phyloP scores from a whole-genome alignment of 2,888 invertebrate genomes.

The Tethea ocularis region DNA sequence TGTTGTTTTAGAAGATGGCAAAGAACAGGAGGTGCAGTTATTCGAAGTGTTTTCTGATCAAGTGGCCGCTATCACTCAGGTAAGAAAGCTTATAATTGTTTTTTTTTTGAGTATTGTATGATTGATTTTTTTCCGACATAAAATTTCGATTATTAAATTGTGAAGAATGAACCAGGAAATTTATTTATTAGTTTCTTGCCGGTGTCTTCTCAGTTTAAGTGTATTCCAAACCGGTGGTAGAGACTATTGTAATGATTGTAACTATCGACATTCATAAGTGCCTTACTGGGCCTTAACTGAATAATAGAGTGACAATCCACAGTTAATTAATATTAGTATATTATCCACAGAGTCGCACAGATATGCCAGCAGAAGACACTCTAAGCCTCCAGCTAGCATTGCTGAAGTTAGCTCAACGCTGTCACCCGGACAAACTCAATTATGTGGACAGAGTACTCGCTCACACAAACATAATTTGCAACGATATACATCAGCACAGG shows the following conservation, averaged over 20 bases:
- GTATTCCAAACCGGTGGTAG: too few relatives aligned
- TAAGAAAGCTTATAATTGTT: constrained; percentile 53
- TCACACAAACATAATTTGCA: constrained; percentile 95
- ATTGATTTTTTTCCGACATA: too few relatives aligned
- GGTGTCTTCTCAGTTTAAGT: too few relatives aligned
- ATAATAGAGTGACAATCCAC: too few relatives aligned
- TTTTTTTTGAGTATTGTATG: too few relatives aligned
- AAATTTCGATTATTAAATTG: too few relatives aligned
- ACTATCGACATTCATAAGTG: too few relatives aligned
- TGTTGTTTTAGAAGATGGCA: constrained; percentile 80
- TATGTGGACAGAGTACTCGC: constrained; percentile 98
- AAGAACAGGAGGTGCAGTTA: constrained; percentile 94
- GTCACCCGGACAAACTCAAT: constrained; percentile 96
- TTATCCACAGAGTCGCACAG: constrained; percentile 89
- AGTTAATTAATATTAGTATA: constrained; percentile 14
- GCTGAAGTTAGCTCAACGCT: constrained; percentile 97
- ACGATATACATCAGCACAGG: constrained; percentile 93
- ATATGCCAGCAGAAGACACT: constrained; percentile 98
- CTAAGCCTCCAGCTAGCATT: constrained; percentile 97
- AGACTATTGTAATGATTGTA: too few relatives aligned
- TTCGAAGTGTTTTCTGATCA: constrained; percentile 99
- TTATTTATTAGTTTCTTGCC: too few relatives aligned
- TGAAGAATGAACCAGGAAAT: background rate
- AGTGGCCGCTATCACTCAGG: constrained; percentile 97
- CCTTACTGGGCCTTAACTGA: too few relatives aligned